These are phyloP conservation scores for Spodoptera littoralis DNA, from an alignment of 2,888 invertebrate genomes.

Conservation along the genomic window DNA sequence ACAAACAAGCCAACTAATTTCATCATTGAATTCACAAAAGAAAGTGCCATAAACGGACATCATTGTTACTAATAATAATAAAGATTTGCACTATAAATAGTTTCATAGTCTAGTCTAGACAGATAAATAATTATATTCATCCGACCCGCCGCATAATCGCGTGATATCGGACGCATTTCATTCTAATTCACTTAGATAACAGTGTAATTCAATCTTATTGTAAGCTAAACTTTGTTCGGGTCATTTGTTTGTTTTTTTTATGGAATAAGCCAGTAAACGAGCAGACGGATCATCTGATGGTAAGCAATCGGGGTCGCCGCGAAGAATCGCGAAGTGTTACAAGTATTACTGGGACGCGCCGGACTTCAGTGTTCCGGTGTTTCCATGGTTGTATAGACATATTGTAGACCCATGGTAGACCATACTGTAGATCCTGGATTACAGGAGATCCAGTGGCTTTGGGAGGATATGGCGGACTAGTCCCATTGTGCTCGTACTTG, in stretches of 20 bases:
- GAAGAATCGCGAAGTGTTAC: no score
- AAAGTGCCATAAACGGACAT: conserved; percentile 18
- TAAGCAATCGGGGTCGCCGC: no score
- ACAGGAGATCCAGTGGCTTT: no score
- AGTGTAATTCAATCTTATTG: conserved; percentile 12
- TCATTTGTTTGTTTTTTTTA: not conserved
- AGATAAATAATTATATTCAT: conserved; percentile 21
- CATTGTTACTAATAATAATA: conserved; percentile 26
- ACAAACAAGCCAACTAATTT: conserved; percentile 13
- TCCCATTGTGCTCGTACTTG: no score
- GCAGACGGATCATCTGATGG: no score
- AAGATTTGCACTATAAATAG: conserved; percentile 30
- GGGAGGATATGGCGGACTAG: no score
- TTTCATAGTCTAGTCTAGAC: conserved; percentile 31
- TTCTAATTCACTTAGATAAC: conserved; percentile 24
- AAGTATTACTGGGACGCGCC: no score
- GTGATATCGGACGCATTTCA: conserved; percentile 5
- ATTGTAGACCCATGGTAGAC: no score
- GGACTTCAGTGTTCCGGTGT: no score
- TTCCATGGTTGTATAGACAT: no score
- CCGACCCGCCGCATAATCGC: conserved; percentile 27
- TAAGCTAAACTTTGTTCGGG: conserved; percentile 16
- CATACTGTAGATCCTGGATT: no score
- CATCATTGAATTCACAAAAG: conserved; percentile 16
- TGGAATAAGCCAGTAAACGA: no score